Base-by-base conservation (phyloP, 2,797 vertebrate genomes). In the Podargus strigoides region DNA sequence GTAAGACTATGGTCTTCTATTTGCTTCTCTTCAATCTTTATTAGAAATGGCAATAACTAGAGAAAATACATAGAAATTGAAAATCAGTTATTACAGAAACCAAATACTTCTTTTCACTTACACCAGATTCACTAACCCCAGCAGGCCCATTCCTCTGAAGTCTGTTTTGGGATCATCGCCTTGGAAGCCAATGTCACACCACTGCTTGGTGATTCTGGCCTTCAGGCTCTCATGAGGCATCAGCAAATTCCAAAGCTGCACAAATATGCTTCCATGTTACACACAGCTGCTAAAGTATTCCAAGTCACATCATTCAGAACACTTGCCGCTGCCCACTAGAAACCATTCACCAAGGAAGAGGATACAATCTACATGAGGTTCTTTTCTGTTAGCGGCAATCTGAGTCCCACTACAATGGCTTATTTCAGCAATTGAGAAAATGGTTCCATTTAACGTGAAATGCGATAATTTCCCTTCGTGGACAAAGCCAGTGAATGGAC, bases 151-250 rank as follows among this genome's bases (percentile, higher is more conserved):
- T 97, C 99, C 99, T 98, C 99, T 98, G 97, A 99, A 99, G 98
- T 99, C 99, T 23, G 99, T 99, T 98, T 99, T 99, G 41, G 99
- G 99, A 93, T 99, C 99, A 32, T 99, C 99, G 10, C 99, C 99
- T 97, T 99, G 99, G 97, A 99, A 99, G 89, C 99, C 99, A 62
- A 99, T 99, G 97, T 99, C 98, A 76, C 98, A 99, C 99, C 99
- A 99, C 97, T 99, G 99, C 97, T 99, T 99, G 70, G 98, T 99
- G 95, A 99, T 97, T 96, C 99, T 98, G 47, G 98, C 98, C 77
- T 98, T 99, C 97, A 99, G 96, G 58, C 97, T 98, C 89, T 98
- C 97, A 0, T 98, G 95, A 36, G 99, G 99, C 99, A 99, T 99
- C 95, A 99, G 96, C 93, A 99, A 96, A 84, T 98, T 98, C 99